Evolutionary conservation across 2,797 vertebrate species (phyloP).

Genomic region (Cynopterus sphinx): DNA sequence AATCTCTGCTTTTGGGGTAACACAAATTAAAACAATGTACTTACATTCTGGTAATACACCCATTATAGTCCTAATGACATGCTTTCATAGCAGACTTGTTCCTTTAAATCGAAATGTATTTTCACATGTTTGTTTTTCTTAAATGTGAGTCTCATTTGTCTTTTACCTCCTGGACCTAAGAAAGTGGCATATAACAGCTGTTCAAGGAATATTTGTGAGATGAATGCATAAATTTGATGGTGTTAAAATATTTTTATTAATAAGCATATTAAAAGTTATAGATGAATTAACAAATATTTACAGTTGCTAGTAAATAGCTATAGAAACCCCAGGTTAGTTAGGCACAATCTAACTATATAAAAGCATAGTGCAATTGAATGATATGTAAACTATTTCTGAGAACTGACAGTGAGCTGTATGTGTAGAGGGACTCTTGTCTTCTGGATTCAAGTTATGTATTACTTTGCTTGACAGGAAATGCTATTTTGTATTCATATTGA

Average conservation of each 20-base stretch:
- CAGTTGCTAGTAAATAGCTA: neutral
- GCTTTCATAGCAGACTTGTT: neutral
- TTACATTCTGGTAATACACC: neutral
- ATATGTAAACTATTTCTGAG: constrained; percentile 46
- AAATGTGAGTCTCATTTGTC: neutral
- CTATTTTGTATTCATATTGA: neutral
- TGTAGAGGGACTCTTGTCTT: neutral
- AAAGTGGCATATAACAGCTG: neutral
- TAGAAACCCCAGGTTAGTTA: neutral
- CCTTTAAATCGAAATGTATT: neutral
- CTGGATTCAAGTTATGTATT: neutral
- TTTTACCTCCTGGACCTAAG: neutral
- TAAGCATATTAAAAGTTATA: neutral
- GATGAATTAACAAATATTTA: neutral
- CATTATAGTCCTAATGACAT: neutral
- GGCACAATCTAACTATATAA: neutral
- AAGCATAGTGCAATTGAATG: neutral
- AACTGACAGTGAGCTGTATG: neutral
- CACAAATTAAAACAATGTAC: neutral
- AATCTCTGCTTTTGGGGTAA: neutral
- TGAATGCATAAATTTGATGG: neutral
- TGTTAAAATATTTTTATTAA: neutral
- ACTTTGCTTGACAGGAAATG: neutral
- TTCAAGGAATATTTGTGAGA: neutral
- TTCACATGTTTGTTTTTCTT: neutral